Evolutionary conservation across 2,888 invertebrate species (phyloP).

Genomic region (Cylloceria caligata): DNA sequence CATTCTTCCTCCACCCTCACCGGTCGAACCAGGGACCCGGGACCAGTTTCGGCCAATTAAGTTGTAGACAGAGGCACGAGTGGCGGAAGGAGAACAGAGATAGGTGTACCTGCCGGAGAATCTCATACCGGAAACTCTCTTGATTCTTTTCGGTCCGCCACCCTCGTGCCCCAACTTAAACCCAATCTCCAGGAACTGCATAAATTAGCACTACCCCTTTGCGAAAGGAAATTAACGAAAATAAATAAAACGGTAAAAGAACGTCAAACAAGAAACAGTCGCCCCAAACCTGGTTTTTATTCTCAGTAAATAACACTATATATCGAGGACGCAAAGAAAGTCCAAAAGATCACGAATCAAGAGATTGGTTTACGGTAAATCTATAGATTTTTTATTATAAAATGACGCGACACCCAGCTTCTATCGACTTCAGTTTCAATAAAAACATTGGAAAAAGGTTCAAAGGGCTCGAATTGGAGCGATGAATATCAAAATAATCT

Average conservation of each 20-base stretch:
- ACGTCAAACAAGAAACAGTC: not conserved
- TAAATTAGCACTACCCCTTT: slow-evolving; percentile 52
- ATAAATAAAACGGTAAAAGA: slow-evolving; percentile 19
- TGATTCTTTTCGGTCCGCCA: not conserved
- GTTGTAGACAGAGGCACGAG: slow-evolving; percentile 76
- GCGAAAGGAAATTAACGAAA: slow-evolving; percentile 33
- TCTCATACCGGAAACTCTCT: slow-evolving; percentile 63
- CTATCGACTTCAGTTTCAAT: not conserved
- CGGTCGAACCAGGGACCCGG: slow-evolving; percentile 67
- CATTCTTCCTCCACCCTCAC: slow-evolving; percentile 63
- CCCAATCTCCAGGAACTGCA: slow-evolving; percentile 28
- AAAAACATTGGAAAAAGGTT: not conserved
- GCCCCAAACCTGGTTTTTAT: not conserved
- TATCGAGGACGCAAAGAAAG: not conserved
- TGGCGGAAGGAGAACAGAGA: slow-evolving; percentile 27
- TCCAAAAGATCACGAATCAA: not conserved
- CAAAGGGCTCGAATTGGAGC: not conserved
- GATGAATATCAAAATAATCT: not conserved
- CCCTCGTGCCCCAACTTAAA: slow-evolving; percentile 30
- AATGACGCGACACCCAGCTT: no score
- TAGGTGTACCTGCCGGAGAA: slow-evolving; percentile 51
- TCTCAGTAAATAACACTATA: not conserved
- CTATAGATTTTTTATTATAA: not conserved
- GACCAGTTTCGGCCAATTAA: slow-evolving; percentile 83
- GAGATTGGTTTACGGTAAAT: not conserved